phyloP scores from a whole-genome alignment of 2,113 vertebrate species.

The Astur gentilis region DNA sequence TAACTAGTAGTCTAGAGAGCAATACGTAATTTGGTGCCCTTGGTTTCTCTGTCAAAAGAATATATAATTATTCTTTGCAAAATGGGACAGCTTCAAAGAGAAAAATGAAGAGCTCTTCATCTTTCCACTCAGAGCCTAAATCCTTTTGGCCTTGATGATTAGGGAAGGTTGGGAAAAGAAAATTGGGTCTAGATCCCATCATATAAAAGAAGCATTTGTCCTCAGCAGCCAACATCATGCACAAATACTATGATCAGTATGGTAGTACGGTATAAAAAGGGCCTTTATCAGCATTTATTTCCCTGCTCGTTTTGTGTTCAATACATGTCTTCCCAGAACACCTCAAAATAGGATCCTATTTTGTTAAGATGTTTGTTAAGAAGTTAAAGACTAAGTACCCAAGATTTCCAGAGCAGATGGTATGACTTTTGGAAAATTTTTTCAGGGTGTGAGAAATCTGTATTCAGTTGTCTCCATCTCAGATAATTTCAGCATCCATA shows the following conservation, averaged over 20 bases:
- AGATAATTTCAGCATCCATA: neutral
- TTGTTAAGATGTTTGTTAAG: neutral
- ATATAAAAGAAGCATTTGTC: neutral
- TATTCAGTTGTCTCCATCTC: neutral
- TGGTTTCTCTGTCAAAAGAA: slow-evolving; percentile 43
- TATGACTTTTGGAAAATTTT: neutral
- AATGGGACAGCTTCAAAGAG: slow-evolving; percentile 48
- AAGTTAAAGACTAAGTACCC: neutral
- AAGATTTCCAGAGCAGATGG: neutral
- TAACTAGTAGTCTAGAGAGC: slow-evolving; percentile 35
- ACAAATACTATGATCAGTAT: neutral
- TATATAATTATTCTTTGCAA: slow-evolving; percentile 55
- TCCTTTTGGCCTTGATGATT: slow-evolving; percentile 31
- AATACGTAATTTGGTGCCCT: slow-evolving; percentile 37
- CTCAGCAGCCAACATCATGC: neutral
- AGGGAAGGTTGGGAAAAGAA: neutral
- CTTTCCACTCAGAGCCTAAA: slow-evolving; percentile 37
- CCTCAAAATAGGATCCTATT: neutral
- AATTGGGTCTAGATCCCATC: slow-evolving; percentile 10
- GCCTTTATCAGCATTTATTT: neutral
- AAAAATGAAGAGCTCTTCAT: slow-evolving; percentile 44
- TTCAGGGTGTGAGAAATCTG: neutral
- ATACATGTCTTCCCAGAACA: neutral
- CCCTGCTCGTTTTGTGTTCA: neutral
- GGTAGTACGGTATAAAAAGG: neutral